Conservation (phyloP, 2,888 invertebrate species). For the Ptychoptera albimana region DNA sequence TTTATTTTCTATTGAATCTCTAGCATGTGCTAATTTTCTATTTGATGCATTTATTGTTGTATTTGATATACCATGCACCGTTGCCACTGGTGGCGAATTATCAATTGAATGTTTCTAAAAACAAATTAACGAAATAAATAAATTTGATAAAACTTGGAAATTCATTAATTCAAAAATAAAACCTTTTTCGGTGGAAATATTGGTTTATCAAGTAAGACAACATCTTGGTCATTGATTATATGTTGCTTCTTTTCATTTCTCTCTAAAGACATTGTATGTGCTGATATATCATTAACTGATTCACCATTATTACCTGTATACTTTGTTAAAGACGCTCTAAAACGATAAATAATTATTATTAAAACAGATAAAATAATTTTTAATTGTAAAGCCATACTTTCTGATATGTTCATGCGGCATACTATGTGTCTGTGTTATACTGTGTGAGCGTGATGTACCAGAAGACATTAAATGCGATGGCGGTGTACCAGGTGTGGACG, state of each 20-base stretch:
- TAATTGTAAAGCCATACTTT: background rate
- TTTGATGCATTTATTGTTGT: constrained; percentile 1
- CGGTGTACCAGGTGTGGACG: constrained; percentile 36
- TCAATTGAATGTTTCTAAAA: constrained; percentile 2
- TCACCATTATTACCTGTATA: background rate
- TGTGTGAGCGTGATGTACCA: background rate
- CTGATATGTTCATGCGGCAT: background rate
- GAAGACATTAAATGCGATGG: constrained; percentile 3
- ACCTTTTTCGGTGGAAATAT: too few species aligned
- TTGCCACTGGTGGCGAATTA: constrained; percentile 1
- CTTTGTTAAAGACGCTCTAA: background rate
- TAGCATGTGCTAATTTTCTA: constrained; percentile 17
- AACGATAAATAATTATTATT: background rate
- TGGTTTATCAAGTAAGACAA: too few species aligned
- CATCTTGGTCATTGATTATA: too few species aligned
- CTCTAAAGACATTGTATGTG: too few species aligned
- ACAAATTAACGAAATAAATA: background rate
- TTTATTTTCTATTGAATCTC: constrained; percentile 24
- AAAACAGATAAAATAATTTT: background rate
- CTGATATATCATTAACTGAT: too few species aligned
- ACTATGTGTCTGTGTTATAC: constrained; percentile 1
- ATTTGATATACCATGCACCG: constrained; percentile 2
- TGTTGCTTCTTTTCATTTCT: too few species aligned
- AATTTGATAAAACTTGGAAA: too few species aligned
- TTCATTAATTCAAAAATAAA: too few species aligned